A percentile compares a stretch with the other conserved stretches of the same genome.
phyloP scores from a whole-genome alignment of 2,888 invertebrate species.

The Drosophila borealis region DNA sequence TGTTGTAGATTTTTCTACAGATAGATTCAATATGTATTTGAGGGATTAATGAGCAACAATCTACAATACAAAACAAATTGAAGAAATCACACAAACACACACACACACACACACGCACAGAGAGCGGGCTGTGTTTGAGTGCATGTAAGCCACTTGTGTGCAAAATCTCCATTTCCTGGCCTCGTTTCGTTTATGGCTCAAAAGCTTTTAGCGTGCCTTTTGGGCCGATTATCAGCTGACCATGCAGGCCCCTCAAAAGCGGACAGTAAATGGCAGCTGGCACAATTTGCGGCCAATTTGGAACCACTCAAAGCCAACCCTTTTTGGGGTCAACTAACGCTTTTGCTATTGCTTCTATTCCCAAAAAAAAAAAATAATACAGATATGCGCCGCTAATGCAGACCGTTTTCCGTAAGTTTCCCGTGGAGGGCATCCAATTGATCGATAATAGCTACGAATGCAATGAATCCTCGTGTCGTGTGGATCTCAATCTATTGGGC shows the following conservation, averaged over 20 bases:
- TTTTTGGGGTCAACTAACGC: slow-evolving; percentile 15
- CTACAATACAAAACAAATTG: slow-evolving; percentile 74
- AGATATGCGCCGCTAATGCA: slow-evolving; percentile 83
- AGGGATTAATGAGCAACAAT: slow-evolving; percentile 81
- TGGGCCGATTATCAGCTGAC: slow-evolving; percentile 66
- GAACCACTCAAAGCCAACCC: slow-evolving; percentile 36
- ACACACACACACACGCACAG: slow-evolving; percentile 10
- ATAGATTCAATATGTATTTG: slow-evolving; percentile 66
- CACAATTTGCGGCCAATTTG: slow-evolving; percentile 69
- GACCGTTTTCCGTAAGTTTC: slow-evolving; percentile 80
- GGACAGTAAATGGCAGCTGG: slow-evolving; percentile 49
- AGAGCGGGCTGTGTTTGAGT: slow-evolving; percentile 53
- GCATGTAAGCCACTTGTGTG: slow-evolving; percentile 74
- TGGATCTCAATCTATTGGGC: slow-evolving; percentile 81
- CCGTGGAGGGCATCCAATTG: slow-evolving; percentile 79
- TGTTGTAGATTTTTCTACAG: slow-evolving; percentile 67
- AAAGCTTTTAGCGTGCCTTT: slow-evolving; percentile 72
- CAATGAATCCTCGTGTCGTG: slow-evolving; percentile 82
- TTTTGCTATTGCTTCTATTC: background rate
- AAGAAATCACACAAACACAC: slow-evolving; percentile 41
- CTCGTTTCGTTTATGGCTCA: slow-evolving; percentile 62
- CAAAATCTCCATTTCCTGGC: slow-evolving; percentile 73
- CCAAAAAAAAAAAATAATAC: slow-evolving; percentile 8
- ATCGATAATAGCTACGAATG: slow-evolving; percentile 80
- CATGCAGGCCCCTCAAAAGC: slow-evolving; percentile 24